Percentiles rank a stretch among this genome's conserved stretches.
These are phyloP conservation scores for Nansenia antarctica DNA, from an alignment of 2,113 vertebrate genomes.

Conservation along the genomic window DNA sequence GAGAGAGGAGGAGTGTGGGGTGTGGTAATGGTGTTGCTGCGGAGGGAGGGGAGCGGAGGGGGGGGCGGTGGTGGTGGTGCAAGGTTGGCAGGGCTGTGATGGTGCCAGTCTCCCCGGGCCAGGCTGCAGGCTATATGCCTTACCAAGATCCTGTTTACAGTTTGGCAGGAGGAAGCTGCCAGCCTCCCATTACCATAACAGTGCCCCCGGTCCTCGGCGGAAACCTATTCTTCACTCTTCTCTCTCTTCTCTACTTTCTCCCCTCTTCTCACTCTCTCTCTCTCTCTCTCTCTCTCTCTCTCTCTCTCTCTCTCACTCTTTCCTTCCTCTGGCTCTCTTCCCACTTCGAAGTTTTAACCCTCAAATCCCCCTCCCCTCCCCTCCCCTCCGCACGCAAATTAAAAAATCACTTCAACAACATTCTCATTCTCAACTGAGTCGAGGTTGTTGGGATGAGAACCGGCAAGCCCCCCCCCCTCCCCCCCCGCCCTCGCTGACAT, in stretches of 20 bases:
- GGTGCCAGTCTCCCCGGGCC: constrained; percentile 61
- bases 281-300: constrained; percentile 54
- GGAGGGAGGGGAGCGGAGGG: not conserved
- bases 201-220: constrained; percentile 68
- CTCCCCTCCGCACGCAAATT: not conserved
- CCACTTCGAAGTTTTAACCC: constrained; percentile 34
- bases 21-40: not conserved
- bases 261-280: constrained; percentile 44
- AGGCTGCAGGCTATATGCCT: constrained; percentile 80
- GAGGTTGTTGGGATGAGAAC: too few relatives aligned
- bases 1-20: constrained; percentile 46
- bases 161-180: constrained; percentile 78
- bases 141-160: constrained; percentile 83
- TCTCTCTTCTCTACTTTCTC: constrained; percentile 57
- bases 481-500: not conserved
- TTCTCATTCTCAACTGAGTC: too few relatives aligned
- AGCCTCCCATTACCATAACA: constrained; percentile 78
- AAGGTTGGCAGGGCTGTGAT: not conserved
- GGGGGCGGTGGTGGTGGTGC: not conserved
- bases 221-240: constrained; percentile 65
- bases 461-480: too few relatives aligned
- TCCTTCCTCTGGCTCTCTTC: constrained; percentile 46
- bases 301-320: constrained; percentile 55
- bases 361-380: constrained; percentile 7
- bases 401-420: too few relatives aligned